Evolutionary conservation across 2,888 invertebrate species (phyloP).

Genomic region (Diadromus collaris): DNA sequence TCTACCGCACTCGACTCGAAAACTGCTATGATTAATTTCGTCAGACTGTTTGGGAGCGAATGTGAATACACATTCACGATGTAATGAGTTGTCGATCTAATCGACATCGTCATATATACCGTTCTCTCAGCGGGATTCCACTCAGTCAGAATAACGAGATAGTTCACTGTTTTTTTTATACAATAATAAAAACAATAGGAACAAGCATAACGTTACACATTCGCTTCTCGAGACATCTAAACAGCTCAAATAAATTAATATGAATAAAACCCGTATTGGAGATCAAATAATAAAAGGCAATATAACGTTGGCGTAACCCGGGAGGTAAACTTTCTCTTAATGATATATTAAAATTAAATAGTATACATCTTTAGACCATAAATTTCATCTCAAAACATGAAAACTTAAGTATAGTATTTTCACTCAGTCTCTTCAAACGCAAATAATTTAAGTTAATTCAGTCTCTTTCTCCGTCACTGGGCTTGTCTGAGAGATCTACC

Average conservation of each 20-base stretch:
- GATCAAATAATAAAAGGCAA: not conserved
- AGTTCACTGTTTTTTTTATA: not conserved
- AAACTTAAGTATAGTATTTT: not conserved
- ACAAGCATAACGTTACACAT: not conserved
- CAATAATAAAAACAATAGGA: not conserved
- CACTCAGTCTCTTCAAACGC: not conserved
- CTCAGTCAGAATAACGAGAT: not conserved
- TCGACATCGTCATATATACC: not conserved
- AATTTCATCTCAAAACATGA: not conserved
- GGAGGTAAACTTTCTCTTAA: not conserved
- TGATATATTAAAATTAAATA: not conserved
- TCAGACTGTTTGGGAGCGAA: not conserved
- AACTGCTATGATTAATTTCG: not conserved
- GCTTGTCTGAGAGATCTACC: not conserved
- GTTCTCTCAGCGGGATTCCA: not conserved
- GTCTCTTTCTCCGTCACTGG: not conserved
- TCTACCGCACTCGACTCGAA: conserved; percentile 16
- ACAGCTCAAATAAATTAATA: not conserved
- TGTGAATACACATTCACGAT: not conserved
- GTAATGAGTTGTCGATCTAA: conserved; percentile 3
- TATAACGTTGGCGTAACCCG: not conserved
- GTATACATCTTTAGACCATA: not conserved
- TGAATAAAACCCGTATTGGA: not conserved
- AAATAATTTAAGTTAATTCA: not conserved
- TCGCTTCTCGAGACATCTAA: not conserved